These are phyloP conservation scores for Tortrix viridana DNA, from an alignment of 2,888 invertebrate species.

Conservation along the genomic window DNA sequence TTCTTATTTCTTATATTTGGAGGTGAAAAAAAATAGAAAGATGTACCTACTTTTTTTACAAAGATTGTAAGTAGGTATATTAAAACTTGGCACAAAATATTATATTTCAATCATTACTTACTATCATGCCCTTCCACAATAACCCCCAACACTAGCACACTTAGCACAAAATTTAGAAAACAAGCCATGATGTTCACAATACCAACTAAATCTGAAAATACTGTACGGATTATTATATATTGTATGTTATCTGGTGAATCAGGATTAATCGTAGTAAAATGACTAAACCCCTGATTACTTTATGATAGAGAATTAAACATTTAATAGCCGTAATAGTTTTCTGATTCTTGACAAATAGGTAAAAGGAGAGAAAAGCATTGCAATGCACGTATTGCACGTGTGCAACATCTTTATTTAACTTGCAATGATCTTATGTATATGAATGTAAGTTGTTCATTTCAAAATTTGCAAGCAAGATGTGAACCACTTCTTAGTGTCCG, in stretches of 20 bases:
- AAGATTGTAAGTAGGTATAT: too few relatives aligned
- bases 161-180: slow-evolving; percentile 23
- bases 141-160: slow-evolving; percentile 3
- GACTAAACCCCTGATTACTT: slow-evolving; percentile 18
- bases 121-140: slow-evolving; percentile 19
- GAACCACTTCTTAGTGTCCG: too few relatives aligned
- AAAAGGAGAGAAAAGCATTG: slow-evolving; percentile 10
- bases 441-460: too few relatives aligned
- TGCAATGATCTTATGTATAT: not conserved
- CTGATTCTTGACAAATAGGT: slow-evolving; percentile 3
- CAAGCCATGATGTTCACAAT: slow-evolving; percentile 8
- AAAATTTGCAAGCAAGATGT: too few relatives aligned
- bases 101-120: slow-evolving; percentile 3
- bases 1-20: too few relatives aligned
- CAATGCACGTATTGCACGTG: not conserved
- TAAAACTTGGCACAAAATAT: not conserved
- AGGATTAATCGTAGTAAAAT: slow-evolving; percentile 12
- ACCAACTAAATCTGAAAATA: not conserved
- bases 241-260: slow-evolving; percentile 27
- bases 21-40: too few relatives aligned
- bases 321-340: slow-evolving; percentile 23
- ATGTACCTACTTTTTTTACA: too few relatives aligned
- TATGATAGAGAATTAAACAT: slow-evolving; percentile 19
- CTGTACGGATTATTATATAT: slow-evolving; percentile 18
- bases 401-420: too few relatives aligned